Evolutionary conservation across 2,113 vertebrate genomes (phyloP).

Genomic region (Phyllostomus hastatus): DNA sequence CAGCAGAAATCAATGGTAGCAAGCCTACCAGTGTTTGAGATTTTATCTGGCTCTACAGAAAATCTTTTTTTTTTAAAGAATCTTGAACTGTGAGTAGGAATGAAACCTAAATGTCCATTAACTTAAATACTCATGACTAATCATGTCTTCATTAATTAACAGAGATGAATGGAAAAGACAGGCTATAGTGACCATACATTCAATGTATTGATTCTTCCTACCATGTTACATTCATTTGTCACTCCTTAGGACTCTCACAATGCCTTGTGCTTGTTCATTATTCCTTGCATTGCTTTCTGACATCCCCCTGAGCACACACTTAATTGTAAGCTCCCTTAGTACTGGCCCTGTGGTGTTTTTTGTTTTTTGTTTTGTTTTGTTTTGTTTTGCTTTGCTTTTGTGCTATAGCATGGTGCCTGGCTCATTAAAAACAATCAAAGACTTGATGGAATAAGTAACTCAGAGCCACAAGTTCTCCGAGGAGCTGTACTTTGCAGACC

Average conservation of each 20-base stretch:
- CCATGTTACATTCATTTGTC: not conserved
- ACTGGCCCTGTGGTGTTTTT: not conserved
- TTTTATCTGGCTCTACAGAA: not conserved
- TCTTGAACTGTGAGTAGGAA: not conserved
- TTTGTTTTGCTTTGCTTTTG: not conserved
- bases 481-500: not conserved
- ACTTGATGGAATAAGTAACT: not conserved
- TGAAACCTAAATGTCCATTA: not conserved
- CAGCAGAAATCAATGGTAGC: not conserved
- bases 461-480: not conserved
- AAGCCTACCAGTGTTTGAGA: not conserved
- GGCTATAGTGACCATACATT: not conserved
- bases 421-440: not conserved
- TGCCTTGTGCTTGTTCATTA: not conserved
- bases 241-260: not conserved
- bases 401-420: not conserved
- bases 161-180: not conserved
- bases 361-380: not conserved
- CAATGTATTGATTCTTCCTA: not conserved
- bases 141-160: not conserved
- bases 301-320: not conserved
- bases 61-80: not conserved
- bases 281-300: not conserved
- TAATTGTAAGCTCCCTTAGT: not conserved
- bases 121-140: not conserved